phyloP scores from a whole-genome alignment of 2,888 invertebrate genomes.

The Ecdyonurus torrentis region DNA sequence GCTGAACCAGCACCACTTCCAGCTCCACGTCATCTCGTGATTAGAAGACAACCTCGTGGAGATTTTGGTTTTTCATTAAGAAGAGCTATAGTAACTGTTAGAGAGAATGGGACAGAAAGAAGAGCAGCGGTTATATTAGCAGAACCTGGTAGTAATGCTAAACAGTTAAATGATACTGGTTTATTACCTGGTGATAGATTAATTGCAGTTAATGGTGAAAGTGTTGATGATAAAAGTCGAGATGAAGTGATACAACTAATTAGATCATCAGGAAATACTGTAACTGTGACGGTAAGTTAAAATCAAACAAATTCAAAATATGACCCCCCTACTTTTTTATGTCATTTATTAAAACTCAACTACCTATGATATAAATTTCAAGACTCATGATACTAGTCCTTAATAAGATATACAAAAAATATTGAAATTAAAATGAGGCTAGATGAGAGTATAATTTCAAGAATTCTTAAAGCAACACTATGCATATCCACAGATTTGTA shows the following conservation, averaged over 20 bases:
- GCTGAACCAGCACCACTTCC: conserved; percentile 51
- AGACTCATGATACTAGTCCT: background rate
- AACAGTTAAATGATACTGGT: conserved; percentile 55
- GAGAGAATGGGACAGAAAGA: conserved; percentile 33
- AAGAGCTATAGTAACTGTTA: conserved; percentile 53
- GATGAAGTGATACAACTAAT: conserved; percentile 91
- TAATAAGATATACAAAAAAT: too few species aligned
- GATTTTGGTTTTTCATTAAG: conserved; percentile 90
- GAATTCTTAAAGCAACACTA: too few species aligned
- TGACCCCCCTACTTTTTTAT: background rate
- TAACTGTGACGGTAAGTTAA: conserved; percentile 60
- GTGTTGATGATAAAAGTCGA: conserved; percentile 68
- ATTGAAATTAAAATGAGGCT: too few species aligned
- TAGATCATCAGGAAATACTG: conserved; percentile 63
- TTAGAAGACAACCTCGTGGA: conserved; percentile 65
- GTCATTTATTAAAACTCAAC: background rate
- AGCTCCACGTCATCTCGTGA: conserved; percentile 53
- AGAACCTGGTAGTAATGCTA: conserved; percentile 65
- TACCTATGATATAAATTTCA: background rate
- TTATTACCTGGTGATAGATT: conserved; percentile 88
- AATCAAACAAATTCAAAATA: background rate
- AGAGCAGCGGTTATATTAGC: conserved; percentile 66
- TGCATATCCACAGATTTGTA: too few species aligned
- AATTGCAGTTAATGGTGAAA: conserved; percentile 74
- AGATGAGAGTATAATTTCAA: too few species aligned